Base-by-base conservation (phyloP, 2,888 invertebrate genomes). In the Limenitis camilla region DNA sequence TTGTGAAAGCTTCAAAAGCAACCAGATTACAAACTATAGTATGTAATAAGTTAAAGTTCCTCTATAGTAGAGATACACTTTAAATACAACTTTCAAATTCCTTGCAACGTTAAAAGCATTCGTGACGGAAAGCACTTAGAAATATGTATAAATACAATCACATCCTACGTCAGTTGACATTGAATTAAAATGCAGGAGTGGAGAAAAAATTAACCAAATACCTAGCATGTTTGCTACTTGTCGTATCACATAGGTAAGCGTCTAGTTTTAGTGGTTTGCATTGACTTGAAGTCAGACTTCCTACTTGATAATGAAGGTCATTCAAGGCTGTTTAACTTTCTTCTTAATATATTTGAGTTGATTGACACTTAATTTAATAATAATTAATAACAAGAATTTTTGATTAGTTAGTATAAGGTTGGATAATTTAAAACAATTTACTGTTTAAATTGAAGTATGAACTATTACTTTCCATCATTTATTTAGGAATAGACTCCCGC, bases 191-290 rank as follows among this genome's bases (percentile, higher is more conserved):
- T 49, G 35, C 35, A 52, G 27, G 31, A 35, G 9, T 36, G 38
- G 35, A 36, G 35, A 40, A 33, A 30, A 57, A 33, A 33, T 10
- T 6, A 45, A 35, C 19, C 11, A 10, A 53, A 48, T 51, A 31
- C 40, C 47, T 54, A 46, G 10, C n/a, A 40, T 33, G 9, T 10
- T 36, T 45, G 44, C 36, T 44, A 28, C 40, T 31, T 38, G 39
- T 38, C 43, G 19, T 51, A 55, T 59, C 57, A 57, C 55, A 11
- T 29, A 53, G 38, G 38, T 32, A 9, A 35, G 10, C 41, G 9
- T 40, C 28, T 19, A 44, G 40, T 54, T 61, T 52, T 65, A 72
- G 69, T 62, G 59, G 78, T 67, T 75, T 39, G 55, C 77, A 78
- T 77, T 77, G 76, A 49, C 35, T 44, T 27, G 19, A 27, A 41